Conservation (phyloP, 2,113 vertebrate genomes). For the Mesoclemmys tuberculata region DNA sequence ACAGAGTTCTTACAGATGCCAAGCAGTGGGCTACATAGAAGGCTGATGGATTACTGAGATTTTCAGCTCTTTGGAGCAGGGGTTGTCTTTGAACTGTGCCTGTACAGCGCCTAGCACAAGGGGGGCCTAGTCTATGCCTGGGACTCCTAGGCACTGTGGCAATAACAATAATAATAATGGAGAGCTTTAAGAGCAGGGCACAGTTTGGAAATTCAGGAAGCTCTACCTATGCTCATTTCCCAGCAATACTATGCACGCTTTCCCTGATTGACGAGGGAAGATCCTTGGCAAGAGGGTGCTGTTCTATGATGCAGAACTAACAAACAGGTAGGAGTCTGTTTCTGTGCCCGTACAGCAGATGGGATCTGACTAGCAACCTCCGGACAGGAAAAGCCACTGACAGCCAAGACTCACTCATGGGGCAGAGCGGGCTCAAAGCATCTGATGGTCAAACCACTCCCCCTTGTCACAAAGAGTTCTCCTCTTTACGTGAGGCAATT, state of each 20-base stretch:
- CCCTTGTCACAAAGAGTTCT: neutral
- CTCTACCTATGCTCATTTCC: neutral
- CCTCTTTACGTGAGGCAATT: neutral
- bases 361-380: neutral
- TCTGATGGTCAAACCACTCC: fast-evolving
- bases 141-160: neutral
- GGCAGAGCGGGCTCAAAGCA: neutral
- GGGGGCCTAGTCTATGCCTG: neutral
- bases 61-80: neutral
- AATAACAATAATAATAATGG: neutral
- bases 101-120: neutral
- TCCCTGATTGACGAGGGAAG: neutral
- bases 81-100: neutral
- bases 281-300: neutral
- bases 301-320: neutral
- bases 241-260: neutral
- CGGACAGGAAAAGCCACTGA: neutral
- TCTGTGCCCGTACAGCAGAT: neutral
- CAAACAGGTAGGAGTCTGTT: neutral
- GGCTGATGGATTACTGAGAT: neutral
- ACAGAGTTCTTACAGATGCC: neutral
- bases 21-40: neutral
- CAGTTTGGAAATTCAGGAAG: neutral
- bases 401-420: neutral
- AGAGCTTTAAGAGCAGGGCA: neutral